Percentiles rank a stretch among this genome's conserved stretches.
These are phyloP conservation scores for Esperia sulphurella DNA, from an alignment of 2,888 invertebrate genomes.

Conservation along the genomic window DNA sequence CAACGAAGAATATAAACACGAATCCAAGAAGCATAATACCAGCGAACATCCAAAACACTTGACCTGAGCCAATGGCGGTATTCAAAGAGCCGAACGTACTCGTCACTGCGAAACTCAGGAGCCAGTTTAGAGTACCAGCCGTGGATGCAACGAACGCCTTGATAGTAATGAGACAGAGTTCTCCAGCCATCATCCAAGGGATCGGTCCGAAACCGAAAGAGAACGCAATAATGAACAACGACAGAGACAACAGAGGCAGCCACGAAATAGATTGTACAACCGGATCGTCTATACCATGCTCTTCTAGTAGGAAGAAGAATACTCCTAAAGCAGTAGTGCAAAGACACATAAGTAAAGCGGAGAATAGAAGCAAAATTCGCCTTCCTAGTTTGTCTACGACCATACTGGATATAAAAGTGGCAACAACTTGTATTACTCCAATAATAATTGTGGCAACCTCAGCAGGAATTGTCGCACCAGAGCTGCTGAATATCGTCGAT, in stretches of 20 bases:
- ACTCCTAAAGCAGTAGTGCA: conserved; percentile 85
- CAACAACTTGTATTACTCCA: conserved; percentile 89
- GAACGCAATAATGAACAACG: conserved; percentile 88
- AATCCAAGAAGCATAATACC: conserved; percentile 82
- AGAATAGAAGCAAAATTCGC: conserved; percentile 85
- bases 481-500: conserved; percentile 84
- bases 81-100: conserved; percentile 83
- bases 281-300: conserved; percentile 32
- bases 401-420: conserved; percentile 86
- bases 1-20: conserved; percentile 83
- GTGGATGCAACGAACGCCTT: conserved; percentile 88
- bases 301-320: conserved; percentile 80
- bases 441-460: conserved; percentile 86
- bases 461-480: conserved; percentile 79
- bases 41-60: conserved; percentile 88
- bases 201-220: conserved; percentile 93
- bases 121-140: conserved; percentile 90
- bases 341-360: conserved; percentile 84
- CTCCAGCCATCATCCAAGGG: conserved; percentile 91
- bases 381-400: conserved; percentile 91
- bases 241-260: conserved; percentile 86
- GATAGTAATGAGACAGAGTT: conserved; percentile 88
- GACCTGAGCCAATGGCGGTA: conserved; percentile 75
- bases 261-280: conserved; percentile 81
- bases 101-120: conserved; percentile 88